Evolutionary conservation across 1,140 invertebrate species (phyloP).

Genomic region (Calycopis cecrops): DNA sequence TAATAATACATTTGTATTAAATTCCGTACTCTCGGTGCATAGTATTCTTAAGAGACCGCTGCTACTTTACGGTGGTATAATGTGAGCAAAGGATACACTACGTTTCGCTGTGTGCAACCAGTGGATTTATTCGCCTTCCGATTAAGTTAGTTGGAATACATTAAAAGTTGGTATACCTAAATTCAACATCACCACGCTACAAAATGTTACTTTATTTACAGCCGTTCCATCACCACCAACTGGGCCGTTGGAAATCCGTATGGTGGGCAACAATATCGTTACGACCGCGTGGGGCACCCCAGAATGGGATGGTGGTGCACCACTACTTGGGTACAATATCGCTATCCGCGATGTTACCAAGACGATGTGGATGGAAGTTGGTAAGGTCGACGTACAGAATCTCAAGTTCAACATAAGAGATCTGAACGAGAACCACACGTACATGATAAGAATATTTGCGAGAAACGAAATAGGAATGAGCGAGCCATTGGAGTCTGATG

Average conservation of each 20-base stretch:
- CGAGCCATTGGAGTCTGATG: conserved; percentile 94
- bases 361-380: conserved; percentile 98
- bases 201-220: conserved; percentile 53
- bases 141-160: too few relatives aligned
- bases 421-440: conserved; percentile 91
- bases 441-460: conserved; percentile 93
- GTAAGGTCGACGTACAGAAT: conserved; percentile 86
- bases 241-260: conserved; percentile 89
- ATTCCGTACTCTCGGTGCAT: too few relatives aligned
- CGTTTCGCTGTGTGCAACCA: too few relatives aligned
- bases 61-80: too few relatives aligned
- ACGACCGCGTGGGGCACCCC: conserved; percentile 95
- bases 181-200: too few relatives aligned
- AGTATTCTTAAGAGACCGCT: too few relatives aligned
- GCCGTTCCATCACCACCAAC: conserved; percentile 93
- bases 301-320: conserved; percentile 94
- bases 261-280: conserved; percentile 87
- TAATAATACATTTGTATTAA: too few relatives aligned
- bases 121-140: too few relatives aligned
- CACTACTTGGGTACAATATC: conserved; percentile 93
- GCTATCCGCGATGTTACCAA: conserved; percentile 93
- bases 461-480: conserved; percentile 96
- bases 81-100: too few relatives aligned
- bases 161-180: too few relatives aligned
- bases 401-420: conserved; percentile 91